Evolutionary conservation across 2,888 invertebrate genomes (phyloP).

Genomic region (Orthonychiurus folsomi): DNA sequence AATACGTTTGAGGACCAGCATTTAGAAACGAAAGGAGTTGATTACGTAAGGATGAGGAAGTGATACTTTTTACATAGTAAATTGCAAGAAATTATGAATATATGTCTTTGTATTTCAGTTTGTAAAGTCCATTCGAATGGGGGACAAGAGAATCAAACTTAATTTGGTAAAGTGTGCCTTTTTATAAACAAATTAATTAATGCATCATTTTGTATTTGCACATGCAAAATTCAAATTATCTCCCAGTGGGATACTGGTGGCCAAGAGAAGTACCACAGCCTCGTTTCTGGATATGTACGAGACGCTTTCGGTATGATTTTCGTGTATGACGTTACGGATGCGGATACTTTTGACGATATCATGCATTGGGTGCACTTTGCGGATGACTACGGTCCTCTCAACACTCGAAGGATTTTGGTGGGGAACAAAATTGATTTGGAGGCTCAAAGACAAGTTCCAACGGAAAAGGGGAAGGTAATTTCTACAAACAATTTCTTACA

Average conservation of each 20-base stretch:
- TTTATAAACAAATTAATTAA: not conserved
- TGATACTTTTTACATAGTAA: no score
- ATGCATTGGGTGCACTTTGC: not conserved
- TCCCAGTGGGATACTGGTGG: conserved; percentile 3
- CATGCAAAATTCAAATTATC: not conserved
- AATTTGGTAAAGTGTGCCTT: conserved; percentile 1
- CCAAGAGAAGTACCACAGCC: conserved; percentile 3
- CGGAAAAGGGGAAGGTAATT: not conserved
- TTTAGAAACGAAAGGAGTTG: no score
- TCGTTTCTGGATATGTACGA: not conserved
- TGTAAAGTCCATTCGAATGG: no score
- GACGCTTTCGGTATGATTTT: conserved; percentile 3
- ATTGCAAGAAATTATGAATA: no score
- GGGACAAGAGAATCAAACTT: not conserved
- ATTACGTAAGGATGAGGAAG: no score
- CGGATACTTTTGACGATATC: not conserved
- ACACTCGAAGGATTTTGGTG: conserved; percentile 6
- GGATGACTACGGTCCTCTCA: not conserved
- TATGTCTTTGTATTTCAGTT: no score
- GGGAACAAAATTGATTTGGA: conserved; percentile 5
- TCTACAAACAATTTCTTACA: no score
- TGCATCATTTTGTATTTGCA: not conserved
- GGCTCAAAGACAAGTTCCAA: not conserved
- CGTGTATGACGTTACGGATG: conserved; percentile 7
- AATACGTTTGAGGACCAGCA: no score